Percentiles rank a stretch among this genome's conserved stretches.
These are phyloP conservation scores for Hepsetus odoe DNA, from an alignment of 2,113 vertebrate species.

Conservation along the genomic window DNA sequence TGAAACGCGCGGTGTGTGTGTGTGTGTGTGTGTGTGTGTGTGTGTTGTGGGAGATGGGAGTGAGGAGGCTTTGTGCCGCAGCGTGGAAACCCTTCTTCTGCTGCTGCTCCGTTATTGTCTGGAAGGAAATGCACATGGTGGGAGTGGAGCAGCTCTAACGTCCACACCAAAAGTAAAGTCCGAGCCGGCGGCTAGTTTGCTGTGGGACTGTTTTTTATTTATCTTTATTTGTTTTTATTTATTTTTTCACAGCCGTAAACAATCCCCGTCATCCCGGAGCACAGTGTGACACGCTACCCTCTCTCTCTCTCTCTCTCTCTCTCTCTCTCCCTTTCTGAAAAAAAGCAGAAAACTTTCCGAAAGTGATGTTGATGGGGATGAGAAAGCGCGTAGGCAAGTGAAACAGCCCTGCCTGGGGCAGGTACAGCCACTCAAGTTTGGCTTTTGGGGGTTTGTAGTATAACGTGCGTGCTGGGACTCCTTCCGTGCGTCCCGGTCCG, in stretches of 20 bases:
- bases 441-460: no score
- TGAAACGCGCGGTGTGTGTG: no score
- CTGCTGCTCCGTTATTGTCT: slow-evolving; percentile 49
- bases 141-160: background rate
- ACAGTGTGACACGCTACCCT: slow-evolving; percentile 34
- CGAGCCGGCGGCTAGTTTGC: background rate
- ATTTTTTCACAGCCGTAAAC: background rate
- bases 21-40: background rate
- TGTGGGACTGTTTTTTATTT: no score
- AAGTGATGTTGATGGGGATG: slow-evolving; percentile 53
- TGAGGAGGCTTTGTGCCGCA: slow-evolving; percentile 35
- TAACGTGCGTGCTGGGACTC: no score
- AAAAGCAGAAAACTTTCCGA: slow-evolving; percentile 49
- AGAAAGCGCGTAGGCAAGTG: slow-evolving; percentile 57
- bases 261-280: background rate
- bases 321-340: no score
- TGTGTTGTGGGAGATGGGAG: no score
- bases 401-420: background rate
- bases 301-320: no score
- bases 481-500: no score
- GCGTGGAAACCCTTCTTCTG: slow-evolving; percentile 36
- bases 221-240: no score
- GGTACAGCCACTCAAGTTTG: no score
- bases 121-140: slow-evolving; percentile 5
- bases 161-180: slow-evolving; percentile 19